Evolutionary conservation across 2,113 vertebrate genomes (phyloP).

Genomic region (Sarotherodon lohbergeri): DNA sequence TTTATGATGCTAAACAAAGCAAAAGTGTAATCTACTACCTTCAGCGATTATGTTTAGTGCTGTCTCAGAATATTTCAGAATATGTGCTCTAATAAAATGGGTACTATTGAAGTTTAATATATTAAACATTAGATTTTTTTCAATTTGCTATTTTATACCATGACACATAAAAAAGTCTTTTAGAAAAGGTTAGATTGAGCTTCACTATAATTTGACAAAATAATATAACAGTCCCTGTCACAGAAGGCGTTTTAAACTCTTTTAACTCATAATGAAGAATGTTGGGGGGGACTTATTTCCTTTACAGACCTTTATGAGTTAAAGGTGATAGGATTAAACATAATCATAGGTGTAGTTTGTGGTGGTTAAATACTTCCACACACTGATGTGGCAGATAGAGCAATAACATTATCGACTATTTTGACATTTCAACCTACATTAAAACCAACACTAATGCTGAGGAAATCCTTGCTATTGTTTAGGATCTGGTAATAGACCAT

Average conservation of each 20-base stretch:
- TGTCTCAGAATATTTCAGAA: background rate
- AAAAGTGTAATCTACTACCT: background rate
- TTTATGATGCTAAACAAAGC: background rate
- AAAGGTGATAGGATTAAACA: background rate
- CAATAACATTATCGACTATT: background rate
- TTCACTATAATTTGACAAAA: background rate
- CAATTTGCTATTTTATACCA: background rate
- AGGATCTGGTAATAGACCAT: background rate
- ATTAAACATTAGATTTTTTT: background rate
- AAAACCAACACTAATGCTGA: background rate
- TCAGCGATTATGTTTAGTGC: background rate
- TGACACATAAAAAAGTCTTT: background rate
- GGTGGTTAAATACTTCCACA: background rate
- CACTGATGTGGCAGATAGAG: background rate
- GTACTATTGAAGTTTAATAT: background rate
- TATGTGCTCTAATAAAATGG: background rate
- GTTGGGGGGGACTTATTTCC: background rate
- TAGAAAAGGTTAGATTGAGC: background rate
- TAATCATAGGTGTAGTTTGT: background rate
- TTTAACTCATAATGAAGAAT: background rate
- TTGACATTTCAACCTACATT: background rate
- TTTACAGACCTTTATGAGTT: background rate
- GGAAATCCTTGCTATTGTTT: background rate
- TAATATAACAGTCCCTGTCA: background rate
- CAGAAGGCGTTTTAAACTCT: background rate